These are phyloP conservation scores for Lacerta agilis DNA, from an alignment of 2,797 vertebrate species.

Conservation along the genomic window DNA sequence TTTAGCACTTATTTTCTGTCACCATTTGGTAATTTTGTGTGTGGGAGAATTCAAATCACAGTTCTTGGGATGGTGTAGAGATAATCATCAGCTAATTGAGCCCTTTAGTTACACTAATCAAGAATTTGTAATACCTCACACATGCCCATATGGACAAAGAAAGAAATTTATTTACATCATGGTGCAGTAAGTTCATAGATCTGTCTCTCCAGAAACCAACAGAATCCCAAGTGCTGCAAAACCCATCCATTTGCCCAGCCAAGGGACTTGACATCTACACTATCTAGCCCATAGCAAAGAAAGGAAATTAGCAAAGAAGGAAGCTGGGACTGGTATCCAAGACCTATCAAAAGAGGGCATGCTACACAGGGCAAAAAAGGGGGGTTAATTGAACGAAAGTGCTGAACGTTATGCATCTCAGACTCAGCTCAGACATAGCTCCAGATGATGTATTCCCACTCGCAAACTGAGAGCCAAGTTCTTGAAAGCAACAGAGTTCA, in stretches of 20 bases:
- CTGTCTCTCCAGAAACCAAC: not conserved
- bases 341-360: not conserved
- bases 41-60: constrained; percentile 20
- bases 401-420: not conserved
- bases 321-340: not conserved
- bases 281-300: not conserved
- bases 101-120: not conserved
- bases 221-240: not conserved
- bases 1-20: constrained; percentile 2
- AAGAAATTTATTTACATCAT: not conserved
- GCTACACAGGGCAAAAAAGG: not conserved
- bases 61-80: not conserved
- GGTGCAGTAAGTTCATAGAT: not conserved
- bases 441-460: not conserved
- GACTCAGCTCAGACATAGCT: not conserved
- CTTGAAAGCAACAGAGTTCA: not conserved
- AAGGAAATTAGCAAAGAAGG: not conserved
- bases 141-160: not conserved
- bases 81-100: constrained; percentile 5
- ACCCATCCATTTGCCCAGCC: not conserved
- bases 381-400: not conserved
- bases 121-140: not conserved
- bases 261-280: no score
- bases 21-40: constrained; percentile 2
- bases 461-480: not conserved